Percentiles rank a stretch among this genome's conserved stretches.
Conservation (phyloP, 2,888 invertebrate genomes). For the Synanthedon tipuliformis region DNA sequence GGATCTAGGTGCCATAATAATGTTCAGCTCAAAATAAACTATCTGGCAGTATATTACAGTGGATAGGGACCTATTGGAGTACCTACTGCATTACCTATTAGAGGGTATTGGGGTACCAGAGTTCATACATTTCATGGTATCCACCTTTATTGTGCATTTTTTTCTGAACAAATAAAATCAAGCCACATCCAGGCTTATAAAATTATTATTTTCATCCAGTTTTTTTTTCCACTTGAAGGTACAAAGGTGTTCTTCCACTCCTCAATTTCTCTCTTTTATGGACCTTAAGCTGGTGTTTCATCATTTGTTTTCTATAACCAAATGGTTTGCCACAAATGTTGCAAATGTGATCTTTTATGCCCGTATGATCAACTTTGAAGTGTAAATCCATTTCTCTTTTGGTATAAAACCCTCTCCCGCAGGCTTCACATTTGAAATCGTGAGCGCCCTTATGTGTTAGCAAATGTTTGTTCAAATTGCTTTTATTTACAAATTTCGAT, state of each 20-base stretch:
- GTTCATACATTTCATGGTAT: too few relatives aligned
- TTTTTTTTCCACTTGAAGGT: constrained; percentile 41
- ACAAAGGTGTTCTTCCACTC: constrained; percentile 46
- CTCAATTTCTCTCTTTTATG: constrained; percentile 50
- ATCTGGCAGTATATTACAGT: too few relatives aligned
- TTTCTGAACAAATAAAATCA: too few relatives aligned
- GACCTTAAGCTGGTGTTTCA: constrained; percentile 54
- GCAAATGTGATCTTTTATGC: constrained; percentile 51
- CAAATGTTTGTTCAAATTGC: constrained; percentile 52
- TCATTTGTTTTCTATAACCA: constrained; percentile 56
- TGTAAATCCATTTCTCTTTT: constrained; percentile 43
- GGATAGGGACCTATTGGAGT: too few relatives aligned
- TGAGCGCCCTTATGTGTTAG: constrained; percentile 36
- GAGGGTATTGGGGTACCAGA: too few relatives aligned
- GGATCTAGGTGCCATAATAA: too few relatives aligned
- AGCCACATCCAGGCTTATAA: too few relatives aligned
- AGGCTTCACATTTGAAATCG: constrained; percentile 46
- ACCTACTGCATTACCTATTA: too few relatives aligned
- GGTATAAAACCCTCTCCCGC: constrained; percentile 43
- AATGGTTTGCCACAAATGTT: constrained; percentile 50
- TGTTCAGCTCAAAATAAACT: too few relatives aligned
- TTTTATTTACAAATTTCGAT: constrained; percentile 44
- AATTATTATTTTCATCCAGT: background rate
- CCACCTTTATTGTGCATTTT: too few relatives aligned
- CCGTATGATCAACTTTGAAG: constrained; percentile 50